A percentile compares a stretch with the other conserved stretches of the same genome.
These are phyloP conservation scores for Setophaga coronata DNA, from an alignment of 2,113 vertebrate species.

Conservation along the genomic window DNA sequence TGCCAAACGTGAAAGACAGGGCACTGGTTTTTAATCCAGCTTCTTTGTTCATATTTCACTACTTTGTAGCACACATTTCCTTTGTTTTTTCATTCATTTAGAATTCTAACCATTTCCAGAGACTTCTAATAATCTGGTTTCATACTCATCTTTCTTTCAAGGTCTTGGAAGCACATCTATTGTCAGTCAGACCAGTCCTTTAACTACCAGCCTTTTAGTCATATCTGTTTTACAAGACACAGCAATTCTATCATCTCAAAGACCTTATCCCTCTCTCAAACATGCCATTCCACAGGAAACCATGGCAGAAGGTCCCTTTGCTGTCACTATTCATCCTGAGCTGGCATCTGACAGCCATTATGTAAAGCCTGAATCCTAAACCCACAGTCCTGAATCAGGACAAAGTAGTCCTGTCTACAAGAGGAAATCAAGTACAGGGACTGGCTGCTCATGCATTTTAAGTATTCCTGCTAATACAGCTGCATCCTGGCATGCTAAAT, in stretches of 20 bases:
- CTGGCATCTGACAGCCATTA: neutral
- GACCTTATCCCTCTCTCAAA: neutral
- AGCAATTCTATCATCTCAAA: neutral
- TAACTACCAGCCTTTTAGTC: neutral
- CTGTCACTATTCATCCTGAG: neutral
- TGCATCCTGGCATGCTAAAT: neutral
- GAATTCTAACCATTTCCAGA: neutral
- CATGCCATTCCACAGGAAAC: neutral
- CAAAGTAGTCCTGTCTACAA: neutral
- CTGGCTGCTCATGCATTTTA: neutral
- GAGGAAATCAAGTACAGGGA: neutral
- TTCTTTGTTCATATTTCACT: neutral
- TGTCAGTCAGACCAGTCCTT: neutral
- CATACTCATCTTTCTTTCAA: neutral
- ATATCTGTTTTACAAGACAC: neutral
- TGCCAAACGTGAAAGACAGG: neutral
- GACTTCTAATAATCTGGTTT: neutral
- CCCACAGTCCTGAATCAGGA: neutral
- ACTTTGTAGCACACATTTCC: neutral
- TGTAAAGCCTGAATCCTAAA: neutral
- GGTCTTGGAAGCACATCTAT: neutral
- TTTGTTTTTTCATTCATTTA: neutral
- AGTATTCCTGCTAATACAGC: neutral
- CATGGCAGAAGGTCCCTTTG: neutral
- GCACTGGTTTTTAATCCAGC: neutral